A percentile compares a stretch with the other conserved stretches of the same genome.
These are phyloP conservation scores for Hirundichthys speculiger DNA, from an alignment of 2,113 vertebrate species.

Conservation along the genomic window DNA sequence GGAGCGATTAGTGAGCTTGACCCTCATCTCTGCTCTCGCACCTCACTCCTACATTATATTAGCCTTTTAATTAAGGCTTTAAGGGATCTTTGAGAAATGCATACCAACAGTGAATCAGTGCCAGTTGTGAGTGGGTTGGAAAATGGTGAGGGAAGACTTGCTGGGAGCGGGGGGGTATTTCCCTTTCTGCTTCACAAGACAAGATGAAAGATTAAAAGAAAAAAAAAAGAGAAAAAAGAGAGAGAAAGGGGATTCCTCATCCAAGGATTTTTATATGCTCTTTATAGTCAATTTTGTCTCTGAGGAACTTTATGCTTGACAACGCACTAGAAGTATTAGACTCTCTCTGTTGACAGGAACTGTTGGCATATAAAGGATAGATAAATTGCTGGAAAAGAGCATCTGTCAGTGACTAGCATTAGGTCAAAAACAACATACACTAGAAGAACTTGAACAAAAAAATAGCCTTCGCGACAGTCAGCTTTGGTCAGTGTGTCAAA, in stretches of 20 bases:
- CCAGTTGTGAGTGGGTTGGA: constrained; percentile 24
- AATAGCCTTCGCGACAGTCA: not conserved
- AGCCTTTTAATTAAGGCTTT: constrained; percentile 78
- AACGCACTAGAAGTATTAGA: constrained; percentile 24
- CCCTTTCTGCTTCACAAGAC: constrained; percentile 39
- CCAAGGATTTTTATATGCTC: constrained; percentile 15
- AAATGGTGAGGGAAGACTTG: not conserved
- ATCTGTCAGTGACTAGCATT: no score
- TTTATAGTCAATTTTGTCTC: constrained; percentile 32
- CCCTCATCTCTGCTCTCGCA: constrained; percentile 57
- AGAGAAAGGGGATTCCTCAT: not conserved
- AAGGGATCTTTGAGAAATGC: constrained; percentile 65
- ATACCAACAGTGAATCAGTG: constrained; percentile 39
- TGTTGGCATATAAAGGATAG: no score
- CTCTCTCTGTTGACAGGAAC: no score
- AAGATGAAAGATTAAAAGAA: constrained; percentile 30
- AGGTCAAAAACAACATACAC: no score
- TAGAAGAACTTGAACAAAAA: not conserved
- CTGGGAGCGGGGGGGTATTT: constrained; percentile 25
- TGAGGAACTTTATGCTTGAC: constrained; percentile 47
- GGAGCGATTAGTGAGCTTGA: constrained; percentile 72
- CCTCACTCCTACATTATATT: constrained; percentile 66
- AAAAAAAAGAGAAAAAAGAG: no score
- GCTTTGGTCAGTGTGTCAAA: not conserved
- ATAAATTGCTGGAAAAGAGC: no score